Percentiles rank a stretch among this genome's conserved stretches.
These are phyloP conservation scores for Pogoniulus pusillus DNA, from an alignment of 2,797 vertebrate species.

Conservation along the genomic window DNA sequence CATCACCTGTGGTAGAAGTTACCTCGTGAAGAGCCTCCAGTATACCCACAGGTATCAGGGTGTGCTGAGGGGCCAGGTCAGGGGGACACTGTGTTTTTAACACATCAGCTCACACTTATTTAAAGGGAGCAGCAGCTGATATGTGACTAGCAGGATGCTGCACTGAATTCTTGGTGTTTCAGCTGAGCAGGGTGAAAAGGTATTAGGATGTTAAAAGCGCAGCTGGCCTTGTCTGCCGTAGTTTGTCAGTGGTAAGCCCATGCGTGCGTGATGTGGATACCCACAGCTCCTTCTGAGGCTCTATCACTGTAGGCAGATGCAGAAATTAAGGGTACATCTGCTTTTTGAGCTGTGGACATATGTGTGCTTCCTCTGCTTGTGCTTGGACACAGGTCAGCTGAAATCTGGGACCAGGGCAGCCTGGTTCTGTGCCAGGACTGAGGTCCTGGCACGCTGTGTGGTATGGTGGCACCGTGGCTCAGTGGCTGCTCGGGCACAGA, in stretches of 20 bases:
- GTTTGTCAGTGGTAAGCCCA: neutral
- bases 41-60: neutral
- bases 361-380: neutral
- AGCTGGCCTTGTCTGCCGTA: neutral
- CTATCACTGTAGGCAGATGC: neutral
- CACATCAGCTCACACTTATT: neutral
- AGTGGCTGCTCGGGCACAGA: neutral
- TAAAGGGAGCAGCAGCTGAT: neutral
- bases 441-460: accelerated
- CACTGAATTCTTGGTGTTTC: neutral
- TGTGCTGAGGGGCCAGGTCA: neutral
- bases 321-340: neutral
- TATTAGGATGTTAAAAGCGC: neutral
- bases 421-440: neutral
- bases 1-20: neutral
- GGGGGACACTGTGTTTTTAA: neutral
- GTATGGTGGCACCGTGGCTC: accelerated
- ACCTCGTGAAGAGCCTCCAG: neutral
- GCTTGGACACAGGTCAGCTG: accelerated
- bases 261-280: neutral
- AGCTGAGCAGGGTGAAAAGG: neutral
- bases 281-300: neutral
- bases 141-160: neutral
- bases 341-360: neutral
- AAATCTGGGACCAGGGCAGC: neutral